A percentile compares a stretch with the other conserved stretches of the same genome.
Conservation (phyloP, 2,113 vertebrate genomes). For the Entelurus aequoreus region DNA sequence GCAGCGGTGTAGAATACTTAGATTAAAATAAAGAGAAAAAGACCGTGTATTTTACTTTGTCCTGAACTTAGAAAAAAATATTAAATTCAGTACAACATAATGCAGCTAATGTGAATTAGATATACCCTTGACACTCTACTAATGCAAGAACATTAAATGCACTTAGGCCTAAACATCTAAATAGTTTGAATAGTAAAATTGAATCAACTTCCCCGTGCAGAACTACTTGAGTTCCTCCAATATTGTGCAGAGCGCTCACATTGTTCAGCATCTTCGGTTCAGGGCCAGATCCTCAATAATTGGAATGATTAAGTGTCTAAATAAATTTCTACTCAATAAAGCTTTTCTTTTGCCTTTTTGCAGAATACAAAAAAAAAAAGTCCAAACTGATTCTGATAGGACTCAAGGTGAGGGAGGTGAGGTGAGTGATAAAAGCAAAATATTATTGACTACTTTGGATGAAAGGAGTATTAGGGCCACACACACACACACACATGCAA, state of each 20-base stretch:
- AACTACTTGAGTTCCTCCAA: constrained; percentile 13
- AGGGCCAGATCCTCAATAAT: constrained; percentile 4
- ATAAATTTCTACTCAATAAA: background rate
- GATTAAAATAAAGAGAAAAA: background rate
- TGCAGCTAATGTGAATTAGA: constrained; percentile 12
- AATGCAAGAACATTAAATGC: background rate
- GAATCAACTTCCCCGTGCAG: constrained; percentile 1
- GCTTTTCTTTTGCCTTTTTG: background rate
- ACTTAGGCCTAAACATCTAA: constrained; percentile 8
- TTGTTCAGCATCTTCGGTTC: constrained; percentile 10
- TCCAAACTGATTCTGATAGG: background rate
- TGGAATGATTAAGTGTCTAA: background rate
- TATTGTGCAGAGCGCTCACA: constrained; percentile 9
- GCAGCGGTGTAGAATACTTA: too few relatives aligned
- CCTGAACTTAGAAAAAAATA: background rate
- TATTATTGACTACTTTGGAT: background rate
- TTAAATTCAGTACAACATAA: background rate
- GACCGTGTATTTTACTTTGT: background rate
- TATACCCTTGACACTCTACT: background rate
- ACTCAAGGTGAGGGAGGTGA: constrained; percentile 1
- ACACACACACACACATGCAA: too few relatives aligned
- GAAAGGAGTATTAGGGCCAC: background rate
- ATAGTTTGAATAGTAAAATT: constrained; percentile 14
- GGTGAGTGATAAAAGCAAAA: background rate
- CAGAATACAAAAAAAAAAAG: background rate